Percentiles rank a stretch among this genome's conserved stretches.
These are phyloP conservation scores for Aethes cnicana DNA, from an alignment of 2,888 invertebrate genomes.

Conservation along the genomic window DNA sequence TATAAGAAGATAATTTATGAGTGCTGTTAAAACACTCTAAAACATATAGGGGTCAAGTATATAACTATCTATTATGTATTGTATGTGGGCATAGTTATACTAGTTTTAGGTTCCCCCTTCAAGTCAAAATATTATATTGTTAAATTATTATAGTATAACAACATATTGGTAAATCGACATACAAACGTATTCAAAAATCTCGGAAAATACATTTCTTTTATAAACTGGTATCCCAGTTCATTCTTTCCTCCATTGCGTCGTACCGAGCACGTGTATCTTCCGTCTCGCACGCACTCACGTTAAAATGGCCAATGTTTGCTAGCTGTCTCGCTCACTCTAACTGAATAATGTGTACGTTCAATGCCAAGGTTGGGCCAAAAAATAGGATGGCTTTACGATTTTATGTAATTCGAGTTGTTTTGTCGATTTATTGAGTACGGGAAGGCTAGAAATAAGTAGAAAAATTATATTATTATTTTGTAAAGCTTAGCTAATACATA, in stretches of 20 bases:
- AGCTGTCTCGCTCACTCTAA: constrained; percentile 31
- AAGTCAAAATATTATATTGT: too few relatives aligned
- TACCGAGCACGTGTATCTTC: constrained; percentile 40
- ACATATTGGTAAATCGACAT: too few relatives aligned
- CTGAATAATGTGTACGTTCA: neutral
- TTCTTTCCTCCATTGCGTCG: constrained; percentile 29
- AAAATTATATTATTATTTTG: too few relatives aligned
- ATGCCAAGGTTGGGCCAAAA: neutral
- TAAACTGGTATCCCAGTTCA: constrained; percentile 40
- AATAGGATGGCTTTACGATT: neutral
- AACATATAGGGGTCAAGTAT: too few relatives aligned
- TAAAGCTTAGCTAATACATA: too few relatives aligned
- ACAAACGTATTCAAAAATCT: neutral
- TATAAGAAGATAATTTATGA: too few relatives aligned
- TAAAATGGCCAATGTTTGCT: constrained; percentile 18
- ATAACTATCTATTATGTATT: too few relatives aligned
- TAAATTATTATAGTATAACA: too few relatives aligned
- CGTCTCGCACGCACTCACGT: constrained; percentile 40
- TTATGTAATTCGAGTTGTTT: neutral
- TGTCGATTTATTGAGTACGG: neutral
- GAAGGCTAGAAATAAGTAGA: too few relatives aligned
- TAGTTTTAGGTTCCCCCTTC: too few relatives aligned
- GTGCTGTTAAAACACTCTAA: too few relatives aligned
- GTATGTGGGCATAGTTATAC: too few relatives aligned
- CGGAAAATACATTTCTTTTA: neutral